A percentile compares a stretch with the other conserved stretches of the same genome.
Conservation (phyloP, 2,113 vertebrate genomes). For the Tragulus kanchil region DNA sequence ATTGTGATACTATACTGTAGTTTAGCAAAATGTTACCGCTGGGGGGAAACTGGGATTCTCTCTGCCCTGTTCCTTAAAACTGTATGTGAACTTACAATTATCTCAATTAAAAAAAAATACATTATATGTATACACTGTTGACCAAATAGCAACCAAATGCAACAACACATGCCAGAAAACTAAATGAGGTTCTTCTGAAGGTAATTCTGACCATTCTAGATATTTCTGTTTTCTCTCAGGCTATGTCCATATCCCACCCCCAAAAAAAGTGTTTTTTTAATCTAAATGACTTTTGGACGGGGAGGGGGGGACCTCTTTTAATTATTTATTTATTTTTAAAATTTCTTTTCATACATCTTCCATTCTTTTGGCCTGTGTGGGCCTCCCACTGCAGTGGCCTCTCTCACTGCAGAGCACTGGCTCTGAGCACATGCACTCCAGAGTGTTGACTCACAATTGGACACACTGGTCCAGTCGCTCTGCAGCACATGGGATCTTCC, state of each 20-base stretch:
- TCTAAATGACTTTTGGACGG: background rate
- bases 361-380: no score
- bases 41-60: background rate
- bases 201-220: background rate
- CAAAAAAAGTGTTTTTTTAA: background rate
- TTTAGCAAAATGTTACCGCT: background rate
- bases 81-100: background rate
- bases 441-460: no score
- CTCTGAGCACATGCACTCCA: no score
- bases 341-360: no score
- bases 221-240: background rate
- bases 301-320: no score
- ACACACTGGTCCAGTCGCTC: no score
- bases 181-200: background rate
- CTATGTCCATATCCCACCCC: background rate
- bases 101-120: background rate
- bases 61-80: background rate
- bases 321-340: no score
- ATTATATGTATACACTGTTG: background rate
- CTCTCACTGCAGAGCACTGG: no score
- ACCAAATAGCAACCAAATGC: background rate
- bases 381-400: no score
- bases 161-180: background rate
- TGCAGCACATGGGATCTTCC: no score
- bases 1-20: background rate